Evolutionary conservation across 1,140 invertebrate species (phyloP).

Genomic region (Zaprionus inermis): DNA sequence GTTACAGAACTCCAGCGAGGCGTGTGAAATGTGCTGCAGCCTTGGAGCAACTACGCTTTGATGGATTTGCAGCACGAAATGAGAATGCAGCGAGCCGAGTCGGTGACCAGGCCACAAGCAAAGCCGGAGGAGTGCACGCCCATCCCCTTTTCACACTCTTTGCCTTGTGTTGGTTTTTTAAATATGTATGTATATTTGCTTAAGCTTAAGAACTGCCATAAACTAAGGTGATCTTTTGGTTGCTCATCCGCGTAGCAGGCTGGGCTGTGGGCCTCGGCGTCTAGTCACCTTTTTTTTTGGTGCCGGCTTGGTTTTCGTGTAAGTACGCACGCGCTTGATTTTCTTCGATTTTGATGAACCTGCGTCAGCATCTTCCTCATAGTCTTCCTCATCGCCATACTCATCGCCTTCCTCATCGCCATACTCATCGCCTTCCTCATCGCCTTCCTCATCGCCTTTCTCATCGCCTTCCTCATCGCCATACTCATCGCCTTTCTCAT

Average conservation of each 20-base stretch:
- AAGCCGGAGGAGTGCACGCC: constrained; percentile 1
- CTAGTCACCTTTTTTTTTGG: not conserved
- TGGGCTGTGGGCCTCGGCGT: not conserved
- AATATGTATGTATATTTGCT: constrained; percentile 9
- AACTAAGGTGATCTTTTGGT: not conserved
- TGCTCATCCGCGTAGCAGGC: not conserved
- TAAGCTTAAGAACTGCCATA: constrained; percentile 17
- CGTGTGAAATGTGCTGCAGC: constrained; percentile 73
- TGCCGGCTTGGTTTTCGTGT: not conserved
- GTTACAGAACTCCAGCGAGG: constrained; percentile 78
- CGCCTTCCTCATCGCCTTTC: not conserved
- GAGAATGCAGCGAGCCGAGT: constrained; percentile 38
- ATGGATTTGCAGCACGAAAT: constrained; percentile 64
- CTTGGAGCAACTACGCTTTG: constrained; percentile 59
- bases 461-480: not conserved
- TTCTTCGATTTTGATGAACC: not conserved
- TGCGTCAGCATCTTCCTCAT: not conserved
- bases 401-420: not conserved
- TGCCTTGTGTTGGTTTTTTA: constrained; percentile 17
- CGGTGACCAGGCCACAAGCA: constrained; percentile 35
- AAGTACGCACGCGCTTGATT: not conserved
- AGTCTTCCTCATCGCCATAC: not conserved
- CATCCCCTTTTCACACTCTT: constrained; percentile 31
- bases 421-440: not conserved
- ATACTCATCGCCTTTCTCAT: not conserved